Conservation (phyloP, 2,113 vertebrate genomes). For the Oreamnos americanus region DNA sequence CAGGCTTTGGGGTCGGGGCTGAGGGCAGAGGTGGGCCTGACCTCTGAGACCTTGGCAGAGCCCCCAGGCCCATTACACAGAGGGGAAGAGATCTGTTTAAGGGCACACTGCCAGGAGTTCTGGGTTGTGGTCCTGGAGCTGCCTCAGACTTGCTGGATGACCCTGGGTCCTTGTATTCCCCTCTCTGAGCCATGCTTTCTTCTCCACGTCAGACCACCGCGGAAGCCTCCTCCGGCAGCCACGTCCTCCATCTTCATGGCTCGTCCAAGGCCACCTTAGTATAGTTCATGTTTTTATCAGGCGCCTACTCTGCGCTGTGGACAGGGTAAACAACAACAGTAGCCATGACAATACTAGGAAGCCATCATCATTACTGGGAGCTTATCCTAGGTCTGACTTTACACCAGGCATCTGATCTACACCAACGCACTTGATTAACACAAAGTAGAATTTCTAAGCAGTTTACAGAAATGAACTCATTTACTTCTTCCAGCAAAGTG, state of each 20-base stretch:
- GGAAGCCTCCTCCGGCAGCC: accelerated
- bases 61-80: too few species aligned
- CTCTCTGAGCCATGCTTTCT: not conserved
- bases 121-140: not conserved
- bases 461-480: not conserved
- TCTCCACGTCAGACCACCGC: not conserved
- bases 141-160: not conserved
- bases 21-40: not conserved
- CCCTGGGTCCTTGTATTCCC: not conserved
- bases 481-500: not conserved
- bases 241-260: accelerated
- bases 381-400: not conserved
- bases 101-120: not conserved
- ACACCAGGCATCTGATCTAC: slow-evolving; percentile 19
- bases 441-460: not conserved
- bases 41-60: not conserved
- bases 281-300: accelerated
- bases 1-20: not conserved
- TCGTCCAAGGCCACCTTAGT: not conserved
- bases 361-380: accelerated
- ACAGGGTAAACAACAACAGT: not conserved
- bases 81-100: not conserved
- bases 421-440: slow-evolving; percentile 76
- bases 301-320: not conserved
- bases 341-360: not conserved